A percentile compares a stretch with the other conserved stretches of the same genome.
These are phyloP conservation scores for Hyposmocoma kahamanoa DNA, from an alignment of 1,140 invertebrate species.

Conservation along the genomic window DNA sequence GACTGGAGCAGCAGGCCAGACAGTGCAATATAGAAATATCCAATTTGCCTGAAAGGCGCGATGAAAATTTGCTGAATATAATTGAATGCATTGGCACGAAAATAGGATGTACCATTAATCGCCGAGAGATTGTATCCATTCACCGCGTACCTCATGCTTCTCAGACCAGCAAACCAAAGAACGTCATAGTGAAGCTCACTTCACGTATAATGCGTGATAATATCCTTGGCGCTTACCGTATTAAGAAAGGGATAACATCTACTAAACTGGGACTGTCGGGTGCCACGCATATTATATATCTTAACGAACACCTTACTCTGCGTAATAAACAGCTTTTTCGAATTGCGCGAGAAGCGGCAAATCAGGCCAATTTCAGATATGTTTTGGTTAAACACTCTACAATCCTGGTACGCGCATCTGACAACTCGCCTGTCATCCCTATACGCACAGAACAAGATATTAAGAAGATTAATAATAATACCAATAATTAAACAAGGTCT, in stretches of 20 bases:
- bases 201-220: constrained; percentile 5
- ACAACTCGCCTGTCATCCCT: neutral
- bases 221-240: neutral
- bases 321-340: neutral
- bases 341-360: neutral
- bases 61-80: neutral
- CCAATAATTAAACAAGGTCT: too few species aligned
- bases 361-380: neutral
- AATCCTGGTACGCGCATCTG: neutral
- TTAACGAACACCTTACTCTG: constrained; percentile 1
- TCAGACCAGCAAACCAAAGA: neutral
- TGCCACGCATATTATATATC: neutral
- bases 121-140: neutral
- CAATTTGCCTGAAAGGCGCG: neutral
- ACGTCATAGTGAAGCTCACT: neutral
- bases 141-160: neutral
- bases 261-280: neutral
- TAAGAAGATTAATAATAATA: too few species aligned
- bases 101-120: neutral
- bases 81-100: neutral
- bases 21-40: constrained; percentile 1
- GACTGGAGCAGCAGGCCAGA: neutral
- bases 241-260: neutral
- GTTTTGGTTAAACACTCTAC: neutral
- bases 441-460: too few species aligned